A percentile compares a stretch with the other conserved stretches of the same genome.
Evolutionary conservation across 2,797 vertebrate species (phyloP).

Genomic region (Amblyopsis hoosieri): DNA sequence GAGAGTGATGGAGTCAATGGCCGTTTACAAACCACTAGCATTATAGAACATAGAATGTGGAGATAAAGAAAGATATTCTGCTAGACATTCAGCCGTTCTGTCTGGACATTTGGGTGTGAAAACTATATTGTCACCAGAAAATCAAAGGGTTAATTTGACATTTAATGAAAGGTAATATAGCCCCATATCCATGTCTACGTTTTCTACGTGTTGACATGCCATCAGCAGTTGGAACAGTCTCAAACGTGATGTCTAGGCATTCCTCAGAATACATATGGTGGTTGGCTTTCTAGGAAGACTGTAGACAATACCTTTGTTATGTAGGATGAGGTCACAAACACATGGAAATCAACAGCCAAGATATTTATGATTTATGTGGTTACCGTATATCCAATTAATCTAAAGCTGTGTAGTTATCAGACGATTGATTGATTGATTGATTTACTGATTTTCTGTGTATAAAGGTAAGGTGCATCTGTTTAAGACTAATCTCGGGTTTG

Average conservation of each 20-base stretch:
- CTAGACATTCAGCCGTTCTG: conserved; percentile 1
- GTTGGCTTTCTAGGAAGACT: too few species aligned
- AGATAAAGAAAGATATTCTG: neutral
- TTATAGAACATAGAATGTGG: conserved; percentile 13
- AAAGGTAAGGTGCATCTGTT: conserved; percentile 54
- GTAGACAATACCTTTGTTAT: too few species aligned
- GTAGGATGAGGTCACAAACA: too few species aligned
- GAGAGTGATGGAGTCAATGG: conserved; percentile 22
- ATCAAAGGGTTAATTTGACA: too few species aligned
- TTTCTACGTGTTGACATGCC: too few species aligned
- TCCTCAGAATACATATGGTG: too few species aligned
- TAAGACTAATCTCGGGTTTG: conserved; percentile 36
- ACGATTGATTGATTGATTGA: conserved; percentile 5
- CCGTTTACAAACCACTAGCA: conserved; percentile 60
- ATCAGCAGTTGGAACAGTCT: too few species aligned
- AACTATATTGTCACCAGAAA: too few species aligned
- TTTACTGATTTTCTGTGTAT: conserved; percentile 24
- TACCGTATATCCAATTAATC: conserved; percentile 15
- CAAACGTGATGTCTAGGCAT: too few species aligned
- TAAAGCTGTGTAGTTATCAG: conserved; percentile 36
- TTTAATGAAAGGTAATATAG: too few species aligned
- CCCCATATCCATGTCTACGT: too few species aligned
- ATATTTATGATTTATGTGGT: conserved; percentile 1
- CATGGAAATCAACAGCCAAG: too few species aligned
- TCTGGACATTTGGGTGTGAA: neutral